These are phyloP conservation scores for Pedetes capensis DNA, from an alignment of 2,113 vertebrate species.

Conservation along the genomic window DNA sequence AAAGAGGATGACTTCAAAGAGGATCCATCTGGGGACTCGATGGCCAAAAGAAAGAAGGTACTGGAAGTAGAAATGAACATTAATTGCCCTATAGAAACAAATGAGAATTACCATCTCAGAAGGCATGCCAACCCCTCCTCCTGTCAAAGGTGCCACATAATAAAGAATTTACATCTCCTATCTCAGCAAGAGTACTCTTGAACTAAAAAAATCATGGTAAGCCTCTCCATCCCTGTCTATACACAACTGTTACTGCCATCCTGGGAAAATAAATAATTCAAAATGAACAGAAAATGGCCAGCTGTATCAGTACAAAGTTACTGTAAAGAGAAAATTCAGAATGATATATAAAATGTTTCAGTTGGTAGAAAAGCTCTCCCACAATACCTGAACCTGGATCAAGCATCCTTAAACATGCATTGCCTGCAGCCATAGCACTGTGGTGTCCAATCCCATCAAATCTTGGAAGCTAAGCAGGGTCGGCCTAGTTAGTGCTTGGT, in stretches of 20 bases:
- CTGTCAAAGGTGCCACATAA: background rate
- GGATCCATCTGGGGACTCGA: background rate
- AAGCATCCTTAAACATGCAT: background rate
- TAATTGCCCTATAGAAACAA: background rate
- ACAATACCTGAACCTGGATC: background rate
- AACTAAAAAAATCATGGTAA: background rate
- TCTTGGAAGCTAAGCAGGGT: too few species aligned
- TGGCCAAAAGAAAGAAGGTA: background rate
- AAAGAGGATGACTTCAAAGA: background rate
- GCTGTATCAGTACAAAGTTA: background rate
- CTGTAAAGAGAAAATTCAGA: constrained; percentile 18
- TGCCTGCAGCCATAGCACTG: too few species aligned
- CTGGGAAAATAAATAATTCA: background rate
- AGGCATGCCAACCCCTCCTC: background rate
- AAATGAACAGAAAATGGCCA: constrained; percentile 18
- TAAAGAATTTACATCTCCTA: background rate
- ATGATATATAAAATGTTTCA: background rate
- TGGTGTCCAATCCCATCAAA: too few species aligned
- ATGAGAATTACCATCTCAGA: background rate
- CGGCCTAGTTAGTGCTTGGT: too few species aligned
- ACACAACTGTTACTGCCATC: background rate
- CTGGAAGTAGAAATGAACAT: background rate
- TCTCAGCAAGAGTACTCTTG: background rate
- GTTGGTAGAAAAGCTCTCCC: background rate
- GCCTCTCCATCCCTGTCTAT: background rate